Evolutionary conservation across 1,140 invertebrate genomes (phyloP).

Genomic region (Euura lappo): DNA sequence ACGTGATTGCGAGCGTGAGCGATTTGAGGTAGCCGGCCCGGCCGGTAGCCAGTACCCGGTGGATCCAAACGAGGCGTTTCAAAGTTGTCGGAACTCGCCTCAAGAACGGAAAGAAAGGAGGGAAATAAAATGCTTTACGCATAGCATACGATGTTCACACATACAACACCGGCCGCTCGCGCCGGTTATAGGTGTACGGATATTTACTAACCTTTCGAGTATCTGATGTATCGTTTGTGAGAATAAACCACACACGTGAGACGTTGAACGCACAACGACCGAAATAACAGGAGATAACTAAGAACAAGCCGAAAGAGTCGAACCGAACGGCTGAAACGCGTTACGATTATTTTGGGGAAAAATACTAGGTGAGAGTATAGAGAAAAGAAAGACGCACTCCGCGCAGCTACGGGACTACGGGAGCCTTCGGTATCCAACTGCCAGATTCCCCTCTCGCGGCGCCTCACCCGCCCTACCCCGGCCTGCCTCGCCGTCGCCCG

Average conservation of each 20-base stretch:
- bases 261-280: background rate
- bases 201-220: background rate
- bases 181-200: background rate
- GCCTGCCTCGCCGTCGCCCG: conserved; percentile 13
- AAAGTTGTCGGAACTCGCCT: no score
- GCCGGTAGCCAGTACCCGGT: no score
- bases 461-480: conserved; percentile 15
- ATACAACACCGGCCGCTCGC: no score
- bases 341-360: background rate
- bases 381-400: conserved; percentile 23
- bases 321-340: background rate
- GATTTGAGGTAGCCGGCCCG: no score
- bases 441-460: conserved; percentile 28
- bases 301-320: background rate
- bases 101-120: no score
- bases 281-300: background rate
- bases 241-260: background rate
- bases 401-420: conserved; percentile 26
- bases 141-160: no score
- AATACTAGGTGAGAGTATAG: conserved; percentile 1
- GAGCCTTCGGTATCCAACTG: conserved; percentile 41
- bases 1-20: no score
- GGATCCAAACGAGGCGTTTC: no score
- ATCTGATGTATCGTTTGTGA: background rate
- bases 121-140: no score